Percentiles rank a stretch among this genome's conserved stretches.
Evolutionary conservation across 2,113 vertebrate genomes (phyloP).

Genomic region (Speoplatyrhinus poulsoni): DNA sequence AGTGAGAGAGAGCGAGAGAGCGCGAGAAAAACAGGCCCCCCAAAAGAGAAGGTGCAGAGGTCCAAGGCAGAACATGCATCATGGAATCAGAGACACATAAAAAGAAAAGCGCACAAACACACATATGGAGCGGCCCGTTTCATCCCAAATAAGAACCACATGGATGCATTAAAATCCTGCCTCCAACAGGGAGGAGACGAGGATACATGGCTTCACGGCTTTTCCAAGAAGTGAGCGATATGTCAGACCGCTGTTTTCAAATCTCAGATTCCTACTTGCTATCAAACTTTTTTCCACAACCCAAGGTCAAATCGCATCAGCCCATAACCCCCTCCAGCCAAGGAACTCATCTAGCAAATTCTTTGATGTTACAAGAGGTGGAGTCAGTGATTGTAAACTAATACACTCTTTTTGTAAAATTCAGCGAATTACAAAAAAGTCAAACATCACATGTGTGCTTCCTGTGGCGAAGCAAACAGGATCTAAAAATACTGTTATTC

Average conservation of each 20-base stretch:
- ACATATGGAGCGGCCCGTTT: background rate
- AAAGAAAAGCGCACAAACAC: slow-evolving; percentile 9
- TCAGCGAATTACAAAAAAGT: no score
- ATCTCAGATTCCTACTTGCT: background rate
- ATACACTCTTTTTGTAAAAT: no score
- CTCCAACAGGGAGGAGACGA: slow-evolving; percentile 1
- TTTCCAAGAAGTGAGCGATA: background rate
- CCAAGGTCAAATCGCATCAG: no score
- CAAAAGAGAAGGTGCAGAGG: no score
- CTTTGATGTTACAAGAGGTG: no score
- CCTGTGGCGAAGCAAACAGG: no score
- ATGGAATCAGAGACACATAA: slow-evolving; percentile 34
- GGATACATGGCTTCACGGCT: slow-evolving; percentile 1
- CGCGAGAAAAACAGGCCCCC: background rate
- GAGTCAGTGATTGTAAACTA: no score
- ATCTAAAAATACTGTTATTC: no score
- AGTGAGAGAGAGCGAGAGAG: background rate
- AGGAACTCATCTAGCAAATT: no score
- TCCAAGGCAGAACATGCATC: background rate
- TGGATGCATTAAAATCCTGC: slow-evolving; percentile 4
- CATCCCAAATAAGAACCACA: slow-evolving; percentile 8
- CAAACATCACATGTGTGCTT: no score
- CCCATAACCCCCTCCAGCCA: no score
- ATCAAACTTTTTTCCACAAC: background rate
- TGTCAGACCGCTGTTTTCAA: background rate